phyloP scores from a whole-genome alignment of 2,113 vertebrate genomes.

The Phyllostomus hastatus region DNA sequence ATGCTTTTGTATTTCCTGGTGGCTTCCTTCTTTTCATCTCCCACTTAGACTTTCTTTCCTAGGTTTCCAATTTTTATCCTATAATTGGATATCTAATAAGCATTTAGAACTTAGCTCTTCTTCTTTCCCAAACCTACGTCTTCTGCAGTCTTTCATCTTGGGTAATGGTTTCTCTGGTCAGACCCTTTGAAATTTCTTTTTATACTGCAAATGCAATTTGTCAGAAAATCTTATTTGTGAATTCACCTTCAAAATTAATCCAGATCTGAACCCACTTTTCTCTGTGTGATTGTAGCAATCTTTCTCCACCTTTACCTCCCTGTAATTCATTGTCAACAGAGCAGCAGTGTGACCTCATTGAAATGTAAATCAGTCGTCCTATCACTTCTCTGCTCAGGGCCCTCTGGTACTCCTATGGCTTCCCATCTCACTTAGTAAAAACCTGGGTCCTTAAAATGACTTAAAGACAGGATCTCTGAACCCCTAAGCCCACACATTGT shows the following conservation, averaged over 20 bases:
- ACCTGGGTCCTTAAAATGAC: background rate
- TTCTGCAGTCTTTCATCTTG: background rate
- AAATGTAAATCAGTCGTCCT: background rate
- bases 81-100: background rate
- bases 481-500: background rate
- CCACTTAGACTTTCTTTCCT: background rate
- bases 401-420: background rate
- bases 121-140: background rate
- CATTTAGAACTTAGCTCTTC: background rate
- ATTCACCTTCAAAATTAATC: background rate
- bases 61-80: background rate
- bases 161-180: background rate
- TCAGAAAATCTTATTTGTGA: background rate
- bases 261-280: background rate
- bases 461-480: background rate
- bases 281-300: background rate
- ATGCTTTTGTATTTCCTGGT: background rate
- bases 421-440: background rate
- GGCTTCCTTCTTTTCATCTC: background rate
- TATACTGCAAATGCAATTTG: background rate
- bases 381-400: background rate
- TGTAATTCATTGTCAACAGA: background rate
- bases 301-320: background rate
- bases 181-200: background rate
- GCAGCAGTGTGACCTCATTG: background rate